Base-by-base conservation (phyloP, 2,888 invertebrate species). In the Aplocera efformata region DNA sequence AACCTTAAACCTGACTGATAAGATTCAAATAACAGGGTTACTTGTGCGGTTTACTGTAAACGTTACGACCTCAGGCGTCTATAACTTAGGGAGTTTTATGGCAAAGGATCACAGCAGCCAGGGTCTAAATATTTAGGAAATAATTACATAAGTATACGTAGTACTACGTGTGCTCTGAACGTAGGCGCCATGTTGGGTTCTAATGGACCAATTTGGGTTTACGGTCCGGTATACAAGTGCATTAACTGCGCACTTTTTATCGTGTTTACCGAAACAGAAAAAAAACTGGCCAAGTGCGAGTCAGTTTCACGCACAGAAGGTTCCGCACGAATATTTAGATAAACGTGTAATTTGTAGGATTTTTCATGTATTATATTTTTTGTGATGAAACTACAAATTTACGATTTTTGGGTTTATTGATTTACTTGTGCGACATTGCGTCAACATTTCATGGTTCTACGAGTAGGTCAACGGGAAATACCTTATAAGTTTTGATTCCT, bases 81-180 rank as follows among this genome's bases (percentile, higher is more conserved):
- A 59, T 78, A 77, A 74, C 69, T 78, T 67, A 63, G 60, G 39
- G 43, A 62, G 70, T 60, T 78, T 78, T 78, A 78, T 68, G 72
- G 61, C 58, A 36, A 56, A 58, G 60, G 65, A 56, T 59, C 56
- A 45, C 52, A 52, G 46, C 57, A 56, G 62, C 63, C 55, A 56
- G 57, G 61, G 67, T 54, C 72, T 73, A 74, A 76, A 78, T 78
- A 76, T 77, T 76, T 75, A 73, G 67, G 67, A 61, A 72, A 76
- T 76, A 77, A 75, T 75, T 74, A 75, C 62, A 66, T 63, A 65
- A 68, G 67, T 68, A 67, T 56, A 53, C 40, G 5, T 17, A 17
- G 52, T 55, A 53, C 55, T 36, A 50, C 31, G 24, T 21, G 32
- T 28, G 24, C 36, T 41, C 26, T 10, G 23, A 21, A 33, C 30